Percentiles rank a stretch among this genome's conserved stretches.
Conservation (phyloP, 2,113 vertebrate genomes). For the Pampusana beccarii region DNA sequence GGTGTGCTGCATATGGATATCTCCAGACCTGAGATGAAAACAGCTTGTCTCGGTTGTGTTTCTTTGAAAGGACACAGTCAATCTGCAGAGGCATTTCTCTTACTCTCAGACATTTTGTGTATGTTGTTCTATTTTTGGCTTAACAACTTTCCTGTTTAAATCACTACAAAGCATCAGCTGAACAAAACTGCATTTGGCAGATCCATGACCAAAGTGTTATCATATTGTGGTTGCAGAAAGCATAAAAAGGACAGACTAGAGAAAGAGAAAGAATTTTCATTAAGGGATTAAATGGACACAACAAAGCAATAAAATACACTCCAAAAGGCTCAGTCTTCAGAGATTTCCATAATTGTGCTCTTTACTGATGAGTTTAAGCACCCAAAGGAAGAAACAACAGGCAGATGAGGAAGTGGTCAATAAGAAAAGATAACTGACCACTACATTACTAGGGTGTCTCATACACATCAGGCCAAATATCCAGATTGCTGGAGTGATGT, state of each 20-base stretch:
- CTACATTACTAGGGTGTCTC: slow-evolving; percentile 21
- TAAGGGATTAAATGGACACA: slow-evolving; percentile 41
- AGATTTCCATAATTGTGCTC: slow-evolving; percentile 18
- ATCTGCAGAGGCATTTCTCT: slow-evolving; percentile 31
- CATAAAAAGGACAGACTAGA: neutral
- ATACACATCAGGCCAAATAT: neutral
- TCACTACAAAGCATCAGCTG: neutral
- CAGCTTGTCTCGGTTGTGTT: neutral
- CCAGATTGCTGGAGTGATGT: neutral
- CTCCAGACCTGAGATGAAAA: slow-evolving; percentile 34
- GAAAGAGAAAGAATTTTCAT: slow-evolving; percentile 23
- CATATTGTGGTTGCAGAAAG: slow-evolving; percentile 26
- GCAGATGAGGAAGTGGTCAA: slow-evolving; percentile 44
- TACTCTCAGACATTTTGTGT: neutral
- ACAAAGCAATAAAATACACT: slow-evolving; percentile 33
- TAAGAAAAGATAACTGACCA: neutral
- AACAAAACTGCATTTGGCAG: slow-evolving; percentile 16
- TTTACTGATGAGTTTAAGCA: neutral
- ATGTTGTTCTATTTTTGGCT: neutral
- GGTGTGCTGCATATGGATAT: neutral
- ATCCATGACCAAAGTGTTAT: neutral
- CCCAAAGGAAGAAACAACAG: neutral
- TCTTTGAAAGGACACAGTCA: slow-evolving; percentile 6
- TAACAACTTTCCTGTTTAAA: neutral
- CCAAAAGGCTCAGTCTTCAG: slow-evolving; percentile 12